These are phyloP conservation scores for Brachionus sp. DNA, from an alignment of 1,140 invertebrate genomes.

Conservation along the genomic window DNA sequence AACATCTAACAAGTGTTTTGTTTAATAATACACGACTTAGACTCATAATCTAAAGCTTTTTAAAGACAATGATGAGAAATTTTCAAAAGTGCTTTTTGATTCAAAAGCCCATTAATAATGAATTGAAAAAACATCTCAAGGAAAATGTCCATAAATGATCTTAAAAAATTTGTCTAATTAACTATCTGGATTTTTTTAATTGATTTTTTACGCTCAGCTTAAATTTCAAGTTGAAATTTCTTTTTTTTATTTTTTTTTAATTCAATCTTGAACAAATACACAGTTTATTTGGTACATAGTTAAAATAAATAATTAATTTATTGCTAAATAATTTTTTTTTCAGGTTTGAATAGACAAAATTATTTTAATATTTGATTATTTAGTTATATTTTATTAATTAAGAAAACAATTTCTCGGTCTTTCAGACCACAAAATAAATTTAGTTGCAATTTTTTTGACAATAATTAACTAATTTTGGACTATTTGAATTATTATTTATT, in stretches of 20 bases:
- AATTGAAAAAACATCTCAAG: neutral
- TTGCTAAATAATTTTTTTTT: neutral
- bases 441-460: too few species aligned
- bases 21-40: constrained; percentile 18
- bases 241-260: neutral
- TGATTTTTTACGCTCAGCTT: neutral
- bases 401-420: too few species aligned
- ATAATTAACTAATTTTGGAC: too few species aligned
- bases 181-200: neutral
- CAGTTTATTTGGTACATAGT: neutral
- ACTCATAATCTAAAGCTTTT: constrained; percentile 15
- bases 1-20: neutral
- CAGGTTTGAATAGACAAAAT: neutral
- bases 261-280: neutral
- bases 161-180: neutral
- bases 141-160: neutral
- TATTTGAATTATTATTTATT: too few species aligned
- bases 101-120: neutral
- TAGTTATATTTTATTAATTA: neutral
- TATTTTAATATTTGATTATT: neutral
- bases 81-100: neutral
- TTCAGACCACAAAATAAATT: too few species aligned
- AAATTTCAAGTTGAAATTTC: neutral
- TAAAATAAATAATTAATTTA: neutral
- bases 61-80: neutral